These are phyloP conservation scores for Conomelus anceps DNA, from an alignment of 2,888 invertebrate species.

Conservation along the genomic window DNA sequence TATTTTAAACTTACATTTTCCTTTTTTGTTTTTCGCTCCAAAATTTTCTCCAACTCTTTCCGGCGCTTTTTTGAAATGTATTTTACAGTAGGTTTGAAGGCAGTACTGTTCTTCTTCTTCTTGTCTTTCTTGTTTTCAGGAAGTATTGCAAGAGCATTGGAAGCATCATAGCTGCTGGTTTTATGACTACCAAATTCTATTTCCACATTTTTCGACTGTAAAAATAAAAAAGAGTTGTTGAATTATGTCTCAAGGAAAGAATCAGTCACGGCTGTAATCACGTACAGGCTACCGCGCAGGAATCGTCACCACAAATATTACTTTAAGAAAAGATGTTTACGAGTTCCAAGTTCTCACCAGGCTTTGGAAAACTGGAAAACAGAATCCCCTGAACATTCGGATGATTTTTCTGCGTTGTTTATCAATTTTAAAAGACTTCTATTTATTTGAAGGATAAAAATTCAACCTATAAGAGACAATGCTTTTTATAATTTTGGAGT, in stretches of 20 bases:
- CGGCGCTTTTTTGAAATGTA: conserved; percentile 82
- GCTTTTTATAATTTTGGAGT: too few relatives aligned
- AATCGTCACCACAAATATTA: too few relatives aligned
- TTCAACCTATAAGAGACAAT: too few relatives aligned
- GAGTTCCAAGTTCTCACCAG: not conserved
- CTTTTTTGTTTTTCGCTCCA: conserved; percentile 85
- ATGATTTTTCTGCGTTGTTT: too few relatives aligned
- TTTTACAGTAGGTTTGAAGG: conserved; percentile 48
- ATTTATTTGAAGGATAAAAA: too few relatives aligned
- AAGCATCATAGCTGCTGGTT: conserved; percentile 57
- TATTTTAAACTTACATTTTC: conserved; percentile 58
- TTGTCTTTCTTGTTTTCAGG: conserved; percentile 74
- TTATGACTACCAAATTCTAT: conserved; percentile 47
- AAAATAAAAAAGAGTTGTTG: conserved; percentile 37
- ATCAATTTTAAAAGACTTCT: too few relatives aligned
- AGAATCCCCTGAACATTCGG: too few relatives aligned
- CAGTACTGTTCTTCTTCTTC: conserved; percentile 53
- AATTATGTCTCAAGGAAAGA: too few relatives aligned
- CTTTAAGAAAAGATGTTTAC: not conserved
- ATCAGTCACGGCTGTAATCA: too few relatives aligned
- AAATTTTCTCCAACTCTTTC: conserved; percentile 76
- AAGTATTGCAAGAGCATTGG: conserved; percentile 75
- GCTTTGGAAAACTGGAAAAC: too few relatives aligned
- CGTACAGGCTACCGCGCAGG: too few relatives aligned
- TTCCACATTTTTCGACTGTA: conserved; percentile 45